Conservation (phyloP, 2,113 vertebrate genomes). For the Melanerpes formicivorus region DNA sequence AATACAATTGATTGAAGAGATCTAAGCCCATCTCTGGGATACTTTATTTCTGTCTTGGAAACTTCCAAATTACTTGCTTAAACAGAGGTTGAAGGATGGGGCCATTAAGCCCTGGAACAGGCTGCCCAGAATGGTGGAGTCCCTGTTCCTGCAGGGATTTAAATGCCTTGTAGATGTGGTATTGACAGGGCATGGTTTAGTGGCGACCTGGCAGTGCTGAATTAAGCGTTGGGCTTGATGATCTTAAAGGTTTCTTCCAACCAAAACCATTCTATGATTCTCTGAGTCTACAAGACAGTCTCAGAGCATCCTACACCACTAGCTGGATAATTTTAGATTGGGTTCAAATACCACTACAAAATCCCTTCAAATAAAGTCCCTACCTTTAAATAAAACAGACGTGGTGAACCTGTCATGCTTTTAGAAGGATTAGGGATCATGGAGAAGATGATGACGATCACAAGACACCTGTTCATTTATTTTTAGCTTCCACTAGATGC, state of each 20-base stretch:
- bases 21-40: constrained; percentile 14
- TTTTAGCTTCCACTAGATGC: neutral
- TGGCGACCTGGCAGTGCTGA: too few relatives aligned
- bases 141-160: too few relatives aligned
- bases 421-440: neutral
- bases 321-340: neutral
- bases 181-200: too few relatives aligned
- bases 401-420: neutral
- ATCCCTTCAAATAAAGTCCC: neutral
- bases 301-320: neutral
- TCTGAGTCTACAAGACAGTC: neutral
- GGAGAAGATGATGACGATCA: neutral
- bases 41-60: neutral
- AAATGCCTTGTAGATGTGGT: too few relatives aligned
- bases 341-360: neutral
- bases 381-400: neutral
- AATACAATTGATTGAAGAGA: constrained; percentile 48
- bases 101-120: too few relatives aligned
- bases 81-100: neutral
- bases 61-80: neutral
- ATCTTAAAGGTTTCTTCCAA: too few relatives aligned
- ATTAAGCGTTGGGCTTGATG: too few relatives aligned
- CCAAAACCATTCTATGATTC: too few relatives aligned
- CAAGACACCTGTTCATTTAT: neutral
- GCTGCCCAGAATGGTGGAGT: too few relatives aligned